Conservation (phyloP, 2,888 invertebrate genomes). For the Drosophila recens region DNA sequence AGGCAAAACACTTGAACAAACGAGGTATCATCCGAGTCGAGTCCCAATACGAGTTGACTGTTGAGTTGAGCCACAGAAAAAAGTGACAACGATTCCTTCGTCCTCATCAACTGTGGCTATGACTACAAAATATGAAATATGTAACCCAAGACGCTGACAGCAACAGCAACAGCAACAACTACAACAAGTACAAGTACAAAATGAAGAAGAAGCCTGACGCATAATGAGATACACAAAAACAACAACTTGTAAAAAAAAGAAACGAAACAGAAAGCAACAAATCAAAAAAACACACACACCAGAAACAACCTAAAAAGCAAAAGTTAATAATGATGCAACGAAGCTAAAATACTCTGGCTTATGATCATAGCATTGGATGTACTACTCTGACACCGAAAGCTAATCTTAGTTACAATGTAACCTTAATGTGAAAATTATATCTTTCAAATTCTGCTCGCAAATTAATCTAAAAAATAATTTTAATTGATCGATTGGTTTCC, state of each 20-base stretch:
- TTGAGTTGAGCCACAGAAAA: slow-evolving; percentile 33
- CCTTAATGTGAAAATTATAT: not conserved
- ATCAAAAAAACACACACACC: slow-evolving; percentile 5
- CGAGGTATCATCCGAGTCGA: slow-evolving; percentile 53
- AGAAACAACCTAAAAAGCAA: slow-evolving; percentile 31
- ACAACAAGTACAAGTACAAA: slow-evolving; percentile 15
- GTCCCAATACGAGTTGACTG: slow-evolving; percentile 39
- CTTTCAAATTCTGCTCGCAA: no score
- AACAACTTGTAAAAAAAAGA: slow-evolving; percentile 26
- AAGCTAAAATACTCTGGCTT: slow-evolving; percentile 37
- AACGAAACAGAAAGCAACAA: slow-evolving; percentile 69
- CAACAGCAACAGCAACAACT: slow-evolving; percentile 41
- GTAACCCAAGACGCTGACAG: slow-evolving; percentile 73
- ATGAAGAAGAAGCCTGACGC: slow-evolving; percentile 53
- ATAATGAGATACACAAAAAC: slow-evolving; percentile 72
- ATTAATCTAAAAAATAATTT: no score
- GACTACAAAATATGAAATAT: slow-evolving; percentile 77
- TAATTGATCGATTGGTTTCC: no score
- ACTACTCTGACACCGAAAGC: not conserved
- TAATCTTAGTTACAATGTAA: not conserved
- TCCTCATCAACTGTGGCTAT: slow-evolving; percentile 33
- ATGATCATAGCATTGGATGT: not conserved
- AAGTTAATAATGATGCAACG: slow-evolving; percentile 12
- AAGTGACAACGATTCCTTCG: slow-evolving; percentile 49
- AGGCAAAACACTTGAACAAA: slow-evolving; percentile 73